Evolutionary conservation across 2,888 invertebrate species (phyloP), one percentile per base, ranked within the genome.

Genomic region (Protonemura montana): DNA sequence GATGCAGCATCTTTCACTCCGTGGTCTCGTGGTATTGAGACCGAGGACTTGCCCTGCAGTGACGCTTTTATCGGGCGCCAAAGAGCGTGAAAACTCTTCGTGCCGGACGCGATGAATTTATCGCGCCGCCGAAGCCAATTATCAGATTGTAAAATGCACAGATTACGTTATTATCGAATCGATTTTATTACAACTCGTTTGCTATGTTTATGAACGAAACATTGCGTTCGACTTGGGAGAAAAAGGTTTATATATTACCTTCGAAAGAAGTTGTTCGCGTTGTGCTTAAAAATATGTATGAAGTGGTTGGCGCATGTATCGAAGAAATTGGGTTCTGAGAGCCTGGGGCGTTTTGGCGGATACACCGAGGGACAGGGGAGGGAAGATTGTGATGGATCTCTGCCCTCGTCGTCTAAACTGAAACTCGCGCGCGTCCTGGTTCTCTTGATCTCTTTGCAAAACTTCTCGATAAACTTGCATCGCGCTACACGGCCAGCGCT

Each of bases 61-160:
- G 59, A 21, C 21, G 59, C 59, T 59, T 59, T 59, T 10, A 13
- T 59, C 13, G 59, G 59, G 59, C 3, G 59, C 59, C 59, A n/a
- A n/a, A n/a, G 59, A 7, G 59, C 59, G 59, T 59, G 16, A 7
- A 59, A 21, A 16, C 59, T 59, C 16, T 21, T 21, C 59, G 21
- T 59, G 59, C 59, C 59, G 59, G 59, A 59, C 59, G 59, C 59
- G 13, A 59, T 59, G 21, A 21, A 59, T 59, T 59, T 59, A 59
- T 59, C 59, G 21, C 59, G 59, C 59, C 59, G 29, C 21, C n/a
- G 59, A 41, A 83, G 7, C 86, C 27, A 86, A 86, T 86, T 86
- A 86, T 83, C 30, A 35, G 80, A 84, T 42, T 77, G 85, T 87
- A 86, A 87, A 59, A 87, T 42, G 85, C 83, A 85, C 85, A 86